These are phyloP conservation scores for Melanotaenia parkinsoni DNA, from an alignment of 2,797 vertebrate species.

Conservation along the genomic window DNA sequence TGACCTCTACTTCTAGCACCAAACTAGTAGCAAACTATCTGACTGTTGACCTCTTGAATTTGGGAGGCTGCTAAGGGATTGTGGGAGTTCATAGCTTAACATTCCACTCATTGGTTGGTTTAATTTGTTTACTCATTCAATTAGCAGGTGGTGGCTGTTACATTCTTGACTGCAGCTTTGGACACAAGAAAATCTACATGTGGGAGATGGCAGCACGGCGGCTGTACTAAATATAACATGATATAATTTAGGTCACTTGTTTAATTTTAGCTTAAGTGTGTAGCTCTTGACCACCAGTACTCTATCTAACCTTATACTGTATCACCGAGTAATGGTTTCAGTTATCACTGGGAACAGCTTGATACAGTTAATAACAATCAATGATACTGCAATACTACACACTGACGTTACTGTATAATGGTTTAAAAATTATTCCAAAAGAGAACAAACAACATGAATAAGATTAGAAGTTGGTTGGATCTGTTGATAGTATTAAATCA, in stretches of 20 bases:
- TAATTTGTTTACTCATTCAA: conserved; percentile 64
- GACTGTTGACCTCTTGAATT: conserved; percentile 71
- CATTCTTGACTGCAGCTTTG: conserved; percentile 29
- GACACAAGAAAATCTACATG: not conserved
- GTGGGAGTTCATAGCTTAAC: conserved; percentile 56
- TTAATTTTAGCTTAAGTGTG: not conserved
- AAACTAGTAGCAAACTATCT: conserved; percentile 67
- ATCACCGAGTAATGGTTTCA: not conserved
- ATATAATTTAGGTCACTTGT: not conserved
- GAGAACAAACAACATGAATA: not conserved
- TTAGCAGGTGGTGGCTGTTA: conserved; percentile 42
- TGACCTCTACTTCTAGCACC: conserved; percentile 50
- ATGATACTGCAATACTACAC: not conserved
- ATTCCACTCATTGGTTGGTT: conserved; percentile 64
- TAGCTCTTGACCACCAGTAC: not conserved
- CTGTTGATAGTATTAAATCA: not conserved
- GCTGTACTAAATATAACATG: not conserved
- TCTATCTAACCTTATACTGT: not conserved
- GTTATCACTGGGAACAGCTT: not conserved
- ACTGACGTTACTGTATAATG: not conserved
- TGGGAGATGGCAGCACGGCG: not conserved
- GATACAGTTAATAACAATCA: not conserved
- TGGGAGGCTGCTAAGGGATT: conserved; percentile 59
- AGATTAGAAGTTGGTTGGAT: not conserved
- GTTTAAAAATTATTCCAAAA: too few relatives aligned